These are phyloP conservation scores for Drosophila prosaltans DNA, from an alignment of 1,140 invertebrate genomes.

Conservation along the genomic window DNA sequence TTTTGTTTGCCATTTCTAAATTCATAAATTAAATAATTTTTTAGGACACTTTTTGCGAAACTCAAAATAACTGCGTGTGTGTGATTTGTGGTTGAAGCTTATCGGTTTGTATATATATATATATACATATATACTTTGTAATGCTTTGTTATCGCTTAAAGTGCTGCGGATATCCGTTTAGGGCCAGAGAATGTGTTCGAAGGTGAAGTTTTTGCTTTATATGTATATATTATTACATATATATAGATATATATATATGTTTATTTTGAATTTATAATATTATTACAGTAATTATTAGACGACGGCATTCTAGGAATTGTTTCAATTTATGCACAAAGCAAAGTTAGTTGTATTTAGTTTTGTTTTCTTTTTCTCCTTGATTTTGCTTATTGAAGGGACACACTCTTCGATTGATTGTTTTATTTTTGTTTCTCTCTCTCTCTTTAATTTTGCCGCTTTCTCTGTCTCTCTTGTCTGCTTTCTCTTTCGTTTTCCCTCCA, in stretches of 20 bases:
- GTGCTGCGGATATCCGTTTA: background rate
- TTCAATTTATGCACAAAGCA: slow-evolving; percentile 53
- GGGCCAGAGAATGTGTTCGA: slow-evolving; percentile 16
- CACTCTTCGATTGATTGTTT: slow-evolving; percentile 12
- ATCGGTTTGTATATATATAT: background rate
- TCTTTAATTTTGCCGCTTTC: slow-evolving; percentile 4
- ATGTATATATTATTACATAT: slow-evolving; percentile 49
- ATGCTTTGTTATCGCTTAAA: background rate
- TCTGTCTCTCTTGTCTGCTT: slow-evolving; percentile 1
- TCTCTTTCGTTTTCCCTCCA: background rate
- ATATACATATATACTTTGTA: slow-evolving; percentile 9
- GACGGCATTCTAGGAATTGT: slow-evolving; percentile 80
- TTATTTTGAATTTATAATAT: slow-evolving; percentile 39
- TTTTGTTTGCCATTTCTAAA: slow-evolving; percentile 37
- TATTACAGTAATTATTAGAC: slow-evolving; percentile 67
- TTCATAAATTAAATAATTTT: slow-evolving; percentile 58
- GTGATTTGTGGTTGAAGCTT: slow-evolving; percentile 22
- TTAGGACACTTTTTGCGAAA: slow-evolving; percentile 52
- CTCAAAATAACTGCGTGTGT: slow-evolving; percentile 18
- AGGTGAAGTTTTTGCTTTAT: slow-evolving; percentile 11
- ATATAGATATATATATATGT: slow-evolving; percentile 35
- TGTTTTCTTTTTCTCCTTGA: slow-evolving; percentile 36
- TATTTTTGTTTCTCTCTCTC: background rate
- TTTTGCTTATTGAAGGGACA: slow-evolving; percentile 4
- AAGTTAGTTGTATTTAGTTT: slow-evolving; percentile 68